Base-by-base conservation (phyloP, 2,888 invertebrate genomes). In the Oscheius sp. region DNA sequence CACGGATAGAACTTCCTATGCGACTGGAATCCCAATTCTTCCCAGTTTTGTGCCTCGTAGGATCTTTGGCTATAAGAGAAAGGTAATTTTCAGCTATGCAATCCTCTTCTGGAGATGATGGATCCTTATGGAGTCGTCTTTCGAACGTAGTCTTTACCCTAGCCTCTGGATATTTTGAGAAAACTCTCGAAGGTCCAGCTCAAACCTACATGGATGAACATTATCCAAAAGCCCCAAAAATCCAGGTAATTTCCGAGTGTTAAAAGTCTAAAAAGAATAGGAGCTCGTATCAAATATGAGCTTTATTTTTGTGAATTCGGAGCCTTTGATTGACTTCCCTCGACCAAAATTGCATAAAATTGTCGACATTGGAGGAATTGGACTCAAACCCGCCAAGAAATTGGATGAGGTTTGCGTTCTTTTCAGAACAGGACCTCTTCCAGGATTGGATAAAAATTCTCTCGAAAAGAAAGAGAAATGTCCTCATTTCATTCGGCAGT, bases 401-500 rank as follows among this genome's bases (percentile, higher is more conserved):
- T 46, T 66, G 4, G 55, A 66, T 57, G 55, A 53, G 5, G 66
- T 57, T 4, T 33, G 45, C 4, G 20, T 63, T 20, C 46, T 48
- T 29, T 63, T 63, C 25, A 48, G 63, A 45, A 63, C n/a, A n/a
- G n/a, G n/a, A n/a, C n/a, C n/a, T n/a, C n/a, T 33, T 65, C 12
- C 29, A 55, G 45, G 31, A 57, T 10, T 66, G 66, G 66, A 45
- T 29, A 15, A 33, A 39, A 20, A 66, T 66, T 23, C 53, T 66
- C 15, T 33, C 46, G 6, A 29, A 48, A 20, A 55, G 66, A n/a
- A 31, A 39, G 37, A 39, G 25, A 25, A 66, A 46, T 31, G 66
- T 57, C 6, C 45, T 66, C 15, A 55, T 66, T 31, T 66, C 66
- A 10, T 66, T 66, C 46, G 66, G 66, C 25, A 55, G 55, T 27